Conservation (phyloP, 2,797 vertebrate genomes). For the Champsocephalus gunnari region DNA sequence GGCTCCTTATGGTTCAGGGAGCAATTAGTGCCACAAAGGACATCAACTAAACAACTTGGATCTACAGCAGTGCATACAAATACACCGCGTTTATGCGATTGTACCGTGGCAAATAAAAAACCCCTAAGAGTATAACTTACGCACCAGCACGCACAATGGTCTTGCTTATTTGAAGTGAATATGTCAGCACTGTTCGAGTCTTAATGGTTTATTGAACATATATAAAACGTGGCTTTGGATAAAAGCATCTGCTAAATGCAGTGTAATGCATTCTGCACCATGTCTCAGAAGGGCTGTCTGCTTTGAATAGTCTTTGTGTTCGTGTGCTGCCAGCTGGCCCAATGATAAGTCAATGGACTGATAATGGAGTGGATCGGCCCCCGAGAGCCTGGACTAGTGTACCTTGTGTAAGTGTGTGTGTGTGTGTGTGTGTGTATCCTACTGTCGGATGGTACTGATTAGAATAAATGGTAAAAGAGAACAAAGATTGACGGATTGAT, state of each 20-base stretch:
- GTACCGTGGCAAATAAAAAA: no score
- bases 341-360: conserved; percentile 78
- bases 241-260: no score
- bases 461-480: not conserved
- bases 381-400: conserved; percentile 40
- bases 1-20: conserved; percentile 22
- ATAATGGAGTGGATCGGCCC: conserved; percentile 79
- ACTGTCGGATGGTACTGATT: no score
- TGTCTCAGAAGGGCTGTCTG: not conserved
- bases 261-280: not conserved
- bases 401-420: conserved; percentile 22
- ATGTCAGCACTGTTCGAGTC: no score
- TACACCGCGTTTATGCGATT: not conserved
- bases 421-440: not conserved
- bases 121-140: no score
- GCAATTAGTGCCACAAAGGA: conserved; percentile 17
- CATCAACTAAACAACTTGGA: conserved; percentile 1
- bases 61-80: conserved; percentile 16
- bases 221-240: no score
- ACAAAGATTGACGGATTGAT: conserved; percentile 31
- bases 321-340: conserved; percentile 84
- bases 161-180: no score
- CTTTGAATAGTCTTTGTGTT: not conserved
- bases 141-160: no score
- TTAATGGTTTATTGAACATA: no score